phyloP scores from a whole-genome alignment of 1,140 invertebrate species.

The Eriosoma lanigerum region DNA sequence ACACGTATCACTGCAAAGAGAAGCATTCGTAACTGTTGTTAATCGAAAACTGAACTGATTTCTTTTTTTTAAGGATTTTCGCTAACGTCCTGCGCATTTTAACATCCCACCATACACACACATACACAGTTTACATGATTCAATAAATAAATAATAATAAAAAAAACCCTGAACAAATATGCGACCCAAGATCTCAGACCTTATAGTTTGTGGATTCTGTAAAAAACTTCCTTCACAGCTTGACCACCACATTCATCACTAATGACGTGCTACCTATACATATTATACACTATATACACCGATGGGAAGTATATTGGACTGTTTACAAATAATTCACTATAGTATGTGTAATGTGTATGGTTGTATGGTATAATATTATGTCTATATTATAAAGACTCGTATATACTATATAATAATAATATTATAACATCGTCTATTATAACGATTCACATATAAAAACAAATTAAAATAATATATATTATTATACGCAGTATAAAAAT shows the following conservation, averaged over 20 bases:
- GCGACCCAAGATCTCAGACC: conserved; percentile 39
- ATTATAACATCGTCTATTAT: conserved; percentile 22
- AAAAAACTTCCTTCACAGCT: conserved; percentile 50
- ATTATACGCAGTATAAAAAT: background rate
- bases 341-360: background rate
- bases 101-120: conserved; percentile 43
- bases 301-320: background rate
- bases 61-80: conserved; percentile 31
- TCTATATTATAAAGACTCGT: no score
- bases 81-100: conserved; percentile 41
- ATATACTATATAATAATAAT: no score
- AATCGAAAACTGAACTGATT: conserved; percentile 41
- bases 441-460: conserved; percentile 3
- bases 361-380: no score
- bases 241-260: conserved; percentile 50
- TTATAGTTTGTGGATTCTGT: conserved; percentile 31
- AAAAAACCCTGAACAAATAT: conserved; percentile 37
- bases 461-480: conserved; percentile 17
- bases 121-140: conserved; percentile 23
- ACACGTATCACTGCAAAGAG: background rate
- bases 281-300: no score
- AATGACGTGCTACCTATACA: conserved; percentile 27
- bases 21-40: conserved; percentile 42
- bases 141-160: conserved; percentile 6
- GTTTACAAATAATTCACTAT: conserved; percentile 18